phyloP scores from a whole-genome alignment of 2,888 invertebrate genomes.

The Megaustenia siamemsis region DNA sequence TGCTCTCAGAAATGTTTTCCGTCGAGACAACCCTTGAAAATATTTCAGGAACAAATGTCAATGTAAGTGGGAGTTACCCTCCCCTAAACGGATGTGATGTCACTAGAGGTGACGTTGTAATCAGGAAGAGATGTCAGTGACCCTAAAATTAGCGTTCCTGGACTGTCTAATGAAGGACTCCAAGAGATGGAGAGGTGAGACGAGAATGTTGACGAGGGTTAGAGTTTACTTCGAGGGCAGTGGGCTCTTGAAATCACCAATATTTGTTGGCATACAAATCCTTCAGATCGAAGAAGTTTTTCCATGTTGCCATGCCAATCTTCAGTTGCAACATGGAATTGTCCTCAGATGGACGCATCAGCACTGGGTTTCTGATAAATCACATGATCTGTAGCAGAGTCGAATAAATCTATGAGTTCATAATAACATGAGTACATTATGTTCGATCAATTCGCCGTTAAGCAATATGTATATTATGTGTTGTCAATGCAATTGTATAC shows the following conservation, averaged over 20 bases:
- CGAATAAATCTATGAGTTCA: too few species aligned
- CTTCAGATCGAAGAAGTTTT: conserved; percentile 19
- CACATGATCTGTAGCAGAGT: not conserved
- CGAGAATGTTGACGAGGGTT: conserved; percentile 32
- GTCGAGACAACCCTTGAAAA: conserved; percentile 16
- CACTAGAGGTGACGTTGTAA: conserved; percentile 29
- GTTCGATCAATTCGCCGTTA: too few species aligned
- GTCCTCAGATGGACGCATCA: not conserved
- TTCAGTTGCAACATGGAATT: not conserved
- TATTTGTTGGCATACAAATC: conserved; percentile 33
- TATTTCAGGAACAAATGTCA: conserved; percentile 25
- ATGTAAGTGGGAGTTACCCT: conserved; percentile 38
- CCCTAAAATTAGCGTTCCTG: conserved; percentile 32
- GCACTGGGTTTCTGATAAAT: not conserved
- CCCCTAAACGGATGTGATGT: conserved; percentile 37
- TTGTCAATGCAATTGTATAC: too few species aligned
- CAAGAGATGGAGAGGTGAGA: conserved; percentile 24
- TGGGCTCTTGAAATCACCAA: conserved; percentile 1
- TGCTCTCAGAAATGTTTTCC: conserved; percentile 21
- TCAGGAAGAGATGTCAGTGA: conserved; percentile 30
- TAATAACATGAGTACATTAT: too few species aligned
- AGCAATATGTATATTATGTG: too few species aligned
- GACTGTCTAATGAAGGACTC: conserved; percentile 28
- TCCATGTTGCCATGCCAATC: conserved; percentile 18
- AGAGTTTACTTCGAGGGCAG: conserved; percentile 15